Percentiles rank a stretch among this genome's conserved stretches.
Evolutionary conservation across 2,113 vertebrate genomes (phyloP).

Genomic region (Malurus cyaneus): DNA sequence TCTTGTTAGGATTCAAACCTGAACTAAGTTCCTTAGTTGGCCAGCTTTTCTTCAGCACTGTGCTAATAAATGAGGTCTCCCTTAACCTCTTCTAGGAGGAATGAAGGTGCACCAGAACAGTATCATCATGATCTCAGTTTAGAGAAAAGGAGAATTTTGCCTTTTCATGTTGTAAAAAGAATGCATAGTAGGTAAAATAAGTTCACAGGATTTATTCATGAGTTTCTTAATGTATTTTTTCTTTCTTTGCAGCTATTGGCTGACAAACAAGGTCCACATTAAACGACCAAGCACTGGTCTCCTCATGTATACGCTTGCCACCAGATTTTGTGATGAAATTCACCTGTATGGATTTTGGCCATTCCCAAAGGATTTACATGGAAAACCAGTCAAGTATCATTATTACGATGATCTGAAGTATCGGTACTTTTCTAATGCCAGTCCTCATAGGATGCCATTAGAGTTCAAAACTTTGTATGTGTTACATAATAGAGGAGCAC

Average conservation of each 20-base stretch:
- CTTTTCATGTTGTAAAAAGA: not conserved
- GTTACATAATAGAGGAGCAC: conserved; percentile 84
- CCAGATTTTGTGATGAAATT: conserved; percentile 90
- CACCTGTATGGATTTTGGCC: conserved; percentile 91
- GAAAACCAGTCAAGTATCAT: conserved; percentile 87
- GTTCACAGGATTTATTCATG: not conserved
- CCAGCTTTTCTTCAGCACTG: not conserved
- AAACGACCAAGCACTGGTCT: conserved; percentile 90
- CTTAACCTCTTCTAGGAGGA: not conserved
- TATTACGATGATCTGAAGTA: conserved; percentile 90
- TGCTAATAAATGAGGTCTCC: not conserved
- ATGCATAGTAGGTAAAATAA: not conserved
- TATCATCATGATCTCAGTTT: not conserved
- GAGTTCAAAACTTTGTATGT: conserved; percentile 86
- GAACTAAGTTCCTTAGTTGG: not conserved
- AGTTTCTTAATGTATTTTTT: conserved; percentile 17
- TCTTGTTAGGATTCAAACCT: not conserved
- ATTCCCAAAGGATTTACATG: conserved; percentile 85
- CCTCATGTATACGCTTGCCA: conserved; percentile 88
- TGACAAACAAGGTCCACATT: conserved; percentile 89
- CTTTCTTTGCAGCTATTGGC: conserved; percentile 82
- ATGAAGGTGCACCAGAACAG: not conserved
- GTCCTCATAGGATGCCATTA: conserved; percentile 89
- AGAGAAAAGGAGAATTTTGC: not conserved
- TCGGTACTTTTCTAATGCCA: conserved; percentile 85